A percentile compares a stretch with the other conserved stretches of the same genome.
Conservation (phyloP, 2,113 vertebrate species). For the Antidorcas marsupialis region DNA sequence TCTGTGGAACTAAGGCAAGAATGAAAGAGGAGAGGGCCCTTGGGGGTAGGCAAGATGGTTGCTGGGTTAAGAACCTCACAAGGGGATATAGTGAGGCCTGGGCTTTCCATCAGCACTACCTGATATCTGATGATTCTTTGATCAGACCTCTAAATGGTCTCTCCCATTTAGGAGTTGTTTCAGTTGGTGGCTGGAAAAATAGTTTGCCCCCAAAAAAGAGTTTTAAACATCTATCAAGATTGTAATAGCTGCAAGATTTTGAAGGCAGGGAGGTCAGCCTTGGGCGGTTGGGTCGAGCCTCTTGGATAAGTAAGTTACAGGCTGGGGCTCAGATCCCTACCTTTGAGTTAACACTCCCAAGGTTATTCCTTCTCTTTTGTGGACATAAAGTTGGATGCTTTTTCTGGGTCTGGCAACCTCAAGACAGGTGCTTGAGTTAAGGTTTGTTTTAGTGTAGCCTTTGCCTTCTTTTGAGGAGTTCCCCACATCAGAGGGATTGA, state of each 20-base stretch:
- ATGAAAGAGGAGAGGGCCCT: background rate
- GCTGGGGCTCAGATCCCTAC: background rate
- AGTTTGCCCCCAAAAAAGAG: background rate
- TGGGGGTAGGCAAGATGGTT: background rate
- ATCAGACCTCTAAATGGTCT: background rate
- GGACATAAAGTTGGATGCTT: background rate
- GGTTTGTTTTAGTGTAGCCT: background rate
- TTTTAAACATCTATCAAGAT: background rate
- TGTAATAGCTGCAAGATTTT: background rate
- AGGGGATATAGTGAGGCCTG: background rate
- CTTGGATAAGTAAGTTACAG: background rate
- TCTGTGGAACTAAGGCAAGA: background rate
- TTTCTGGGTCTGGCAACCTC: background rate
- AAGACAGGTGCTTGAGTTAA: background rate
- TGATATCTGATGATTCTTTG: background rate
- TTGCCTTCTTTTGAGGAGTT: background rate
- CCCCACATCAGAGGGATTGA: background rate
- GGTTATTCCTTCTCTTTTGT: background rate
- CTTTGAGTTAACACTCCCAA: background rate
- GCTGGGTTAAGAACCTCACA: background rate
- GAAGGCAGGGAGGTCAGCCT: background rate
- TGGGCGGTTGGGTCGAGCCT: rapidly evolving
- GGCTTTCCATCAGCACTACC: background rate
- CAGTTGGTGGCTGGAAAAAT: background rate
- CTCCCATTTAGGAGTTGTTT: background rate